These are phyloP conservation scores for Symphodus melops DNA, from an alignment of 2,113 vertebrate species.

Conservation along the genomic window DNA sequence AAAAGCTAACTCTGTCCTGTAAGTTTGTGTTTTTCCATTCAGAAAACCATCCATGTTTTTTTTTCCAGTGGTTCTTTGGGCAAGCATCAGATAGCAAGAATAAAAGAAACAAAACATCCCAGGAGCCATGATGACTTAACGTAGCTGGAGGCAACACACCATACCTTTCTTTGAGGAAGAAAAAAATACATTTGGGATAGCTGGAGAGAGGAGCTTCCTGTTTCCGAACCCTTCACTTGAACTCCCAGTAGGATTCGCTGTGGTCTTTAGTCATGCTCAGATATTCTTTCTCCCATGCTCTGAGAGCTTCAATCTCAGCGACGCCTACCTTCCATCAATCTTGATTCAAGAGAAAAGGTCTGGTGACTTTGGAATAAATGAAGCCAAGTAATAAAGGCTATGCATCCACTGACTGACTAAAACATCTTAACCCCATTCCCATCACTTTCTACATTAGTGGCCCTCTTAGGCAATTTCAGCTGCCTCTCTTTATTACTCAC, in stretches of 20 bases:
- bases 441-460: slow-evolving; percentile 59
- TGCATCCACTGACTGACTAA: slow-evolving; percentile 65
- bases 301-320: slow-evolving; percentile 48
- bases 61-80: slow-evolving; percentile 12
- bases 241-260: slow-evolving; percentile 3
- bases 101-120: slow-evolving; percentile 14
- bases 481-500: slow-evolving; percentile 67
- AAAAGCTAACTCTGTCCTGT: not conserved
- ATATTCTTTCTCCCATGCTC: slow-evolving; percentile 43
- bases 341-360: slow-evolving; percentile 65
- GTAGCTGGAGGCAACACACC: slow-evolving; percentile 15
- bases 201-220: not conserved
- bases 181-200: slow-evolving; percentile 1
- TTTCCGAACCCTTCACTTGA: slow-evolving; percentile 18
- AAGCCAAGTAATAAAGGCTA: slow-evolving; percentile 68
- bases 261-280: slow-evolving; percentile 40
- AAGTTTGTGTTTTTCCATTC: not conserved
- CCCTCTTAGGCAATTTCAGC: slow-evolving; percentile 65
- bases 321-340: slow-evolving; percentile 70
- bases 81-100: slow-evolving; percentile 10
- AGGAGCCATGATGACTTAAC: slow-evolving; percentile 24
- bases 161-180: slow-evolving; percentile 21
- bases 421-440: slow-evolving; percentile 55
- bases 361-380: slow-evolving; percentile 68
- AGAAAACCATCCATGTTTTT: slow-evolving; percentile 2